Conservation (phyloP, 2,113 vertebrate genomes). For the Heterotilapia buettikoferi region DNA sequence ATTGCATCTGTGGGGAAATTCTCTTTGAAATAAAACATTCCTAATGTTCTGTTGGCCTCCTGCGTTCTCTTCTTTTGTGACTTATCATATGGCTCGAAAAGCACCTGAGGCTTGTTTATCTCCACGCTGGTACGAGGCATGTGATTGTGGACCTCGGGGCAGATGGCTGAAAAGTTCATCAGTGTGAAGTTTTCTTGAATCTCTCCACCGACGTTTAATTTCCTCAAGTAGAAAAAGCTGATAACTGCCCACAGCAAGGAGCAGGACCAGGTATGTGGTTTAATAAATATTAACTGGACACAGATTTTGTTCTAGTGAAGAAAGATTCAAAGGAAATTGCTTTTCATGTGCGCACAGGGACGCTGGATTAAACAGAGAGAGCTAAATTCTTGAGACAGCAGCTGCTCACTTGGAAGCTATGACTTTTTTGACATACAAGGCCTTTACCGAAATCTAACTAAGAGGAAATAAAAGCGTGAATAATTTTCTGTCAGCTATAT, state of each 20-base stretch:
- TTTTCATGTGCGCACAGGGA: background rate
- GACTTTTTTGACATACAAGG: background rate
- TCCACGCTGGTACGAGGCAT: background rate
- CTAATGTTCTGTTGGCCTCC: background rate
- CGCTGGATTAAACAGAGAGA: background rate
- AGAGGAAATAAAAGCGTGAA: background rate
- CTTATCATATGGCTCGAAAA: background rate
- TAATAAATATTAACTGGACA: background rate
- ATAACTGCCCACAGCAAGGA: background rate
- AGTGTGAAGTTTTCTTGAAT: background rate
- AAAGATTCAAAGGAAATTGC: background rate
- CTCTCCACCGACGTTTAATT: background rate
- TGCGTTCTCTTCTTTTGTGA: background rate
- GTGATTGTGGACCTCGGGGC: background rate
- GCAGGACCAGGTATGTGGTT: background rate
- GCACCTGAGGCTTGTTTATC: background rate
- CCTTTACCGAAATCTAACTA: background rate
- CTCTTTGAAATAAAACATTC: conserved; percentile 46
- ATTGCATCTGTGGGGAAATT: background rate
- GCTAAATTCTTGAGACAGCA: background rate
- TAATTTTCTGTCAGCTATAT: background rate
- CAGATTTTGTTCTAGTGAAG: background rate
- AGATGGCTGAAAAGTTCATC: background rate
- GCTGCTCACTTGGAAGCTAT: background rate
- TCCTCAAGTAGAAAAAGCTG: background rate